Base-by-base conservation (phyloP, 1,140 invertebrate species). In the Hyles euphorbiae region DNA sequence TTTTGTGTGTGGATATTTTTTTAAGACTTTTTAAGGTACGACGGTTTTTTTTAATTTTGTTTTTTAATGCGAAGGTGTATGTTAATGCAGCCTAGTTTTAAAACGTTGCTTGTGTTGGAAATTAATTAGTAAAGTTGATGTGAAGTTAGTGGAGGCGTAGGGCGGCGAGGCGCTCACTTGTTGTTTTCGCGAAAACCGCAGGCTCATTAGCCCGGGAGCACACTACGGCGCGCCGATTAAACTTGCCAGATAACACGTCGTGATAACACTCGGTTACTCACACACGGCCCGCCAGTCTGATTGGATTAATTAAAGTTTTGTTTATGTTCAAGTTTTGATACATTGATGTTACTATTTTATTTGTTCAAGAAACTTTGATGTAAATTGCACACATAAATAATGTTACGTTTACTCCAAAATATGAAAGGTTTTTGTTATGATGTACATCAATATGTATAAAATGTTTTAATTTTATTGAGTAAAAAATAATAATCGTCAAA, bases 191-290 rank as follows among this genome's bases (percentile, higher is more conserved):
- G 65, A 63, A 76, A 74, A 88, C 85, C 85, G 79, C 85, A 88
- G 81, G 61, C 79, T 88, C 85, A 83, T 88, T 88, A 88, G 82
- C 72, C 77, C 61, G 56, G 65, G 81, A 69, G 79, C 83, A 78
- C 84, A 86, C 83, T 80, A 77, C 70, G 74, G 72, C 72, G 66
- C 76, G 78, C 68, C 71, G 72, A 81, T 84, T 78, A 83, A 85
- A 87, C 81, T 85, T 73, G 56, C 52, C 65, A 80, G 78, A 82
- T 82, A 80, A 76, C 72, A 73, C 69, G 71, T 76, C 77, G 74
- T 74, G 76, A 82, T 84, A 81, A 73, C 75, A 63, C 70, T 64
- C 68, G 60, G 68, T 67, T 65, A 63, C 71, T 69, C 68, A 65
- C 53, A 40, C 51, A 62, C 60, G n/a, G 65, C 52, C 53, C 48